phyloP scores from a whole-genome alignment of 1,140 invertebrate species.

The Gonioctena quinquepunctata region DNA sequence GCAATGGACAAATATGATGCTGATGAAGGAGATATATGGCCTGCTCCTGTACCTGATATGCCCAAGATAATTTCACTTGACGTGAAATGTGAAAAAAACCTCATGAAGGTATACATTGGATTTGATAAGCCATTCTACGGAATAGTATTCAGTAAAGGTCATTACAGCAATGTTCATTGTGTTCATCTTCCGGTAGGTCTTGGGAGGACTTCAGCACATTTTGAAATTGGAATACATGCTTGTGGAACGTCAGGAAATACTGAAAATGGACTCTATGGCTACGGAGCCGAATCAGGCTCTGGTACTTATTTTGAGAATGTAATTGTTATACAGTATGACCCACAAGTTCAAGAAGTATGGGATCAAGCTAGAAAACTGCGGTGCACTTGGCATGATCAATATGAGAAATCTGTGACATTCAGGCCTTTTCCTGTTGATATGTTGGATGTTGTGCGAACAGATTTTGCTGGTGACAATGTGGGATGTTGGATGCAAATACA shows the following conservation, averaged over 20 bases:
- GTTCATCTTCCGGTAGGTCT: slow-evolving; percentile 87
- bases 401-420: slow-evolving; percentile 94
- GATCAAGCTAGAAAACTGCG: slow-evolving; percentile 90
- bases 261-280: slow-evolving; percentile 82
- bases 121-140: slow-evolving; percentile 95
- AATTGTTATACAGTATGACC: slow-evolving; percentile 92
- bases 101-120: slow-evolving; percentile 87
- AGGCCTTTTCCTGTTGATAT: slow-evolving; percentile 94
- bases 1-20: slow-evolving; percentile 64
- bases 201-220: slow-evolving; percentile 82
- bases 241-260: slow-evolving; percentile 91
- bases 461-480: slow-evolving; percentile 94
- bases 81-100: slow-evolving; percentile 92
- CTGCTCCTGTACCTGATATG: slow-evolving; percentile 79
- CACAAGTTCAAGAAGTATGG: slow-evolving; percentile 95
- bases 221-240: slow-evolving; percentile 87
- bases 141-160: slow-evolving; percentile 91
- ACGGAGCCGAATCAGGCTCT: slow-evolving; percentile 81
- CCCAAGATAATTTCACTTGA: slow-evolving; percentile 89
- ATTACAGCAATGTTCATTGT: slow-evolving; percentile 90
- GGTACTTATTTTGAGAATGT: slow-evolving; percentile 95
- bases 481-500: slow-evolving; percentile 95
- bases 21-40: slow-evolving; percentile 72
- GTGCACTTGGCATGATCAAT: slow-evolving; percentile 95
- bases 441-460: slow-evolving; percentile 89